Evolutionary conservation across 2,797 vertebrate species (phyloP).

Genomic region (Gadopsis marmoratus): DNA sequence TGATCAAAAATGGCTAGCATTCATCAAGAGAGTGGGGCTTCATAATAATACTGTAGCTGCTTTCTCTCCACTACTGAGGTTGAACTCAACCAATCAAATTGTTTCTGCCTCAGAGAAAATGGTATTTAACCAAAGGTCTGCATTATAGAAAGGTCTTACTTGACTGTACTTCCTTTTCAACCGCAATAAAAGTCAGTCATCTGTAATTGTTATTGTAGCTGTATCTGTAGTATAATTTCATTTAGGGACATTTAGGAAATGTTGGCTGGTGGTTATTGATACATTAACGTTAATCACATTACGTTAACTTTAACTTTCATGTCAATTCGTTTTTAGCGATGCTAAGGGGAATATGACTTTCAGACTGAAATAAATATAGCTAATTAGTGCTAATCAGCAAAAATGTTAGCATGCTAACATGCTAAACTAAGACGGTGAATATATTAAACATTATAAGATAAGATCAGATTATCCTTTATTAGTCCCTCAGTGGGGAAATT

Average conservation of each 20-base stretch:
- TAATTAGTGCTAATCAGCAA: background rate
- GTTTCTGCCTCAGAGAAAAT: slow-evolving; percentile 33
- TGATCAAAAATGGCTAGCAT: slow-evolving; percentile 36
- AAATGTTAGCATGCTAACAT: background rate
- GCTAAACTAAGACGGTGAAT: background rate
- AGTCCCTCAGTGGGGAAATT: too few relatives aligned
- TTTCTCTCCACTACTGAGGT: slow-evolving; percentile 27
- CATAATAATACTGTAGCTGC: slow-evolving; percentile 35
- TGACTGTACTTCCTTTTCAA: slow-evolving; percentile 22
- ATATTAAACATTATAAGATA: too few relatives aligned
- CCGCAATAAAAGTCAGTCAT: slow-evolving; percentile 24
- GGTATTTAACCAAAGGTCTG: slow-evolving; percentile 39
- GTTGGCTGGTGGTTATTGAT: slow-evolving; percentile 22
- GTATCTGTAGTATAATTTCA: slow-evolving; percentile 25
- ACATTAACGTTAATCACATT: slow-evolving; percentile 26
- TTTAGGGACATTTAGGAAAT: slow-evolving; percentile 11
- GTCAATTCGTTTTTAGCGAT: background rate
- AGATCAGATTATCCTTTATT: too few relatives aligned
- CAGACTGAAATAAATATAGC: background rate
- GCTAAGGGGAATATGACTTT: too few relatives aligned
- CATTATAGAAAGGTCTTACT: slow-evolving; percentile 2
- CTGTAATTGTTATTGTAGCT: slow-evolving; percentile 31
- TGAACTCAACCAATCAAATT: slow-evolving; percentile 30
- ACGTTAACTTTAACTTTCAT: background rate
- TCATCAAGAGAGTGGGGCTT: slow-evolving; percentile 21